Percentiles rank a stretch among this genome's conserved stretches.
Evolutionary conservation across 2,113 vertebrate genomes (phyloP).

Genomic region (Poeciliopsis prolifica): DNA sequence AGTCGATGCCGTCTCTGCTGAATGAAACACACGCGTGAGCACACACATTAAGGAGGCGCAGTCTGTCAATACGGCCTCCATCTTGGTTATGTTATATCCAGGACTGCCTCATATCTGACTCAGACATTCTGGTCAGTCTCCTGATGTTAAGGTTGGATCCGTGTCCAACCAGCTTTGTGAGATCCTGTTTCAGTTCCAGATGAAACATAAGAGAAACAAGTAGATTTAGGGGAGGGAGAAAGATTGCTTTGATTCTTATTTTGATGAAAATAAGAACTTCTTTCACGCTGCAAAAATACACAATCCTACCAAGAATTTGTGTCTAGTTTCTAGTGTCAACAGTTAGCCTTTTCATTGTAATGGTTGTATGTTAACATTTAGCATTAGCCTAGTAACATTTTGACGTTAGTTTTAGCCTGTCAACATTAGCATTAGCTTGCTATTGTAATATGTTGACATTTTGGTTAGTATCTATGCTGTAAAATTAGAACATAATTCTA

Average conservation of each 20-base stretch:
- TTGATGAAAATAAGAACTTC: too few relatives aligned
- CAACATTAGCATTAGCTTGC: not conserved
- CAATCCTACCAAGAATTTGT: too few relatives aligned
- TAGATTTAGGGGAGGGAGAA: not conserved
- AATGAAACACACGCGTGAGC: constrained; percentile 18
- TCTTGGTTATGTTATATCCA: constrained; percentile 51
- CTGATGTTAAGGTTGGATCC: constrained; percentile 36
- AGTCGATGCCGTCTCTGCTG: constrained; percentile 40
- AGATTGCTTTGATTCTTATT: too few relatives aligned
- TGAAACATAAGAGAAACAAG: not conserved
- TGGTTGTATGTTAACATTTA: too few relatives aligned
- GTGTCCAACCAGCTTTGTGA: not conserved
- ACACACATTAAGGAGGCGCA: constrained; percentile 37
- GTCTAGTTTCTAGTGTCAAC: too few relatives aligned
- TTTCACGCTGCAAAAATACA: too few relatives aligned
- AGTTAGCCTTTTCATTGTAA: too few relatives aligned
- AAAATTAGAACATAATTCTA: too few relatives aligned
- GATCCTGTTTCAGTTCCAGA: not conserved
- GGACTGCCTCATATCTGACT: constrained; percentile 34
- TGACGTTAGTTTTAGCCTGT: not conserved
- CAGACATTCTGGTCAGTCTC: constrained; percentile 3
- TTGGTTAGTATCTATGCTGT: not conserved
- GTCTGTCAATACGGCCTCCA: constrained; percentile 46
- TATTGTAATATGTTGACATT: not conserved
- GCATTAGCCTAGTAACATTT: not conserved